A percentile compares a stretch with the other conserved stretches of the same genome.
phyloP scores from a whole-genome alignment of 2,797 vertebrate genomes.

The Enteromius argenteus region DNA sequence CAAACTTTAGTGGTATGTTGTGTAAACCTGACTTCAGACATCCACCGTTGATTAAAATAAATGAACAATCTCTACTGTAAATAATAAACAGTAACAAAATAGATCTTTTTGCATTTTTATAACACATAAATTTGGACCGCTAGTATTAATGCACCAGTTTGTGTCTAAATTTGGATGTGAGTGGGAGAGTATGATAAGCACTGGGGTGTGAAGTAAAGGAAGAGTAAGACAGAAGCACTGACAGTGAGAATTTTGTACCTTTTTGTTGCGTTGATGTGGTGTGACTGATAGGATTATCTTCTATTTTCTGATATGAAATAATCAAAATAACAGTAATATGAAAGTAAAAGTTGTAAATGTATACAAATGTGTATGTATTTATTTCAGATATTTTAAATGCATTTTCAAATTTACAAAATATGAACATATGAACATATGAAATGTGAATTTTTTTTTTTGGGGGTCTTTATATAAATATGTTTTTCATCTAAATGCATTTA shows the following conservation, averaged over 20 bases:
- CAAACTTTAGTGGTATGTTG: neutral
- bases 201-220: neutral
- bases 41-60: neutral
- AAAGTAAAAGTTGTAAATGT: neutral
- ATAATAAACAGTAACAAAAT: neutral
- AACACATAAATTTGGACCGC: neutral
- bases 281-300: neutral
- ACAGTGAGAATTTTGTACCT: neutral
- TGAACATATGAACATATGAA: no score
- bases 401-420: neutral
- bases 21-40: neutral
- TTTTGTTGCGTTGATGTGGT: neutral
- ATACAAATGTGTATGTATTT: no score
- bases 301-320: neutral
- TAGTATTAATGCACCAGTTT: neutral
- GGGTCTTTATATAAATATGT: neutral
- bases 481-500: no score
- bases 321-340: neutral
- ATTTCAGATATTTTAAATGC: neutral
- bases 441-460: neutral
- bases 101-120: neutral
- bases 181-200: neutral
- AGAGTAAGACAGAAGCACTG: neutral
- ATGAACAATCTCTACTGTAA: neutral
- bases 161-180: conserved; percentile 8